Base-by-base conservation (phyloP, 2,113 vertebrate species). In the Uria aalge region DNA sequence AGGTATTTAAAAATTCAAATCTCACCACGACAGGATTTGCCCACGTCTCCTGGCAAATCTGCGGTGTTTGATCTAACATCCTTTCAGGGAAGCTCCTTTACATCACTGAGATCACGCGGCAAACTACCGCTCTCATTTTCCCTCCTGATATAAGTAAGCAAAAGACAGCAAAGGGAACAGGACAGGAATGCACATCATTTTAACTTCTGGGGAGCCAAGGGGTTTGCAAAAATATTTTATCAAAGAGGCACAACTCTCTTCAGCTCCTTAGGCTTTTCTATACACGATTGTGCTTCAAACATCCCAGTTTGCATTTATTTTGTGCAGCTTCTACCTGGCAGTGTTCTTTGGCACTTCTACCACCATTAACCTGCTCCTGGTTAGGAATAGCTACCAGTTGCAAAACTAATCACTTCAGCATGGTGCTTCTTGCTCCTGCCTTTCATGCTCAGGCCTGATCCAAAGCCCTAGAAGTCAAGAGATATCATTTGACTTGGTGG, bases 141-240 rank as follows among this genome's bases (percentile, higher is more conserved):
- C 52, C 57, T 85, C 77, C 57, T 79, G 89, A 73, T 40, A 9
- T 5, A 88, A 75, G 56, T 13, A 84, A 78, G 91, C 56, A 74
- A 84, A 50, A 92, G 52, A 78, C 26, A 84, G 80, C 22, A 87
- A 84, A 94, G 55, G 57, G 48, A 93, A 81, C 27, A 92, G 88
- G 81, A 66, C 50, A 64, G 60, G 53, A 90, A 89, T 15, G 22
- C 52, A 87, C 30, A 53, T 72, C 11, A 55, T 93, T 85, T 94
- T 63, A 83, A 85, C 50, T 94, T 76, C 22, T 59, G 32, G 22
- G 52, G 57, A 94, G 45, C 40, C 78, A 72, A 83, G 78, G 62
- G 63, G n/a, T 32, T 93, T 91, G 78, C 67, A 88, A 85, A 94
- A 92, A 29, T n/a, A 63, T 52, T 81, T 67, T 89, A 74, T 84